Percentiles rank a stretch among this genome's conserved stretches.
Conservation (phyloP, 2,888 invertebrate genomes). For the Gibbula magus region DNA sequence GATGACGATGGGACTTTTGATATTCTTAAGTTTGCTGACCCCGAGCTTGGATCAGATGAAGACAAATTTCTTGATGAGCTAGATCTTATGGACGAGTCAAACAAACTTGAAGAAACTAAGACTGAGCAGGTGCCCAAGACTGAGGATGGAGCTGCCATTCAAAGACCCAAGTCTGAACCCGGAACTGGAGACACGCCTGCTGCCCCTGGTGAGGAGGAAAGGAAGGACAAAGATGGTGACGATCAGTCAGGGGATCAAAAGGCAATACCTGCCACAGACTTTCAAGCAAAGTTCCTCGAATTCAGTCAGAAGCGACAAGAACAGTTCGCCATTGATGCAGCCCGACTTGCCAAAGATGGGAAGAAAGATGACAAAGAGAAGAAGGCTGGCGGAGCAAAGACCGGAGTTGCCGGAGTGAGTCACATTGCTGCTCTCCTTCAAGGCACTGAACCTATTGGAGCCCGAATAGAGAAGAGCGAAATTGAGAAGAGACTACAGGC, state of each 20-base stretch:
- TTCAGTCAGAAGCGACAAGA: constrained; percentile 68
- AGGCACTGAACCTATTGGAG: constrained; percentile 42
- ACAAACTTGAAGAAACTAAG: constrained; percentile 33
- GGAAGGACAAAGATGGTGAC: constrained; percentile 78
- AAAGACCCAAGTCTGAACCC: constrained; percentile 35
- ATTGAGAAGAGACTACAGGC: constrained; percentile 34
- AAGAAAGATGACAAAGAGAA: constrained; percentile 40
- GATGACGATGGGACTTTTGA: constrained; percentile 85
- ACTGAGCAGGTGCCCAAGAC: constrained; percentile 24
- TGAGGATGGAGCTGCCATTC: constrained; percentile 33
- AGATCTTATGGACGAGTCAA: constrained; percentile 76
- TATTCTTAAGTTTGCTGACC: constrained; percentile 95
- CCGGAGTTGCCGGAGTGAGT: constrained; percentile 44
- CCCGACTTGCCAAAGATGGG: not conserved
- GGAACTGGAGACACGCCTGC: constrained; percentile 36
- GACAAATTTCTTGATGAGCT: constrained; percentile 89
- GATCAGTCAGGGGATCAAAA: constrained; percentile 71
- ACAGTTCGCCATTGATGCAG: constrained; percentile 20
- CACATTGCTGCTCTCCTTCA: constrained; percentile 64
- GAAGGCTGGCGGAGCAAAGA: constrained; percentile 35
- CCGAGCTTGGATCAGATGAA: constrained; percentile 88
- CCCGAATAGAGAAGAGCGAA: constrained; percentile 38
- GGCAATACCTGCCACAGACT: constrained; percentile 50
- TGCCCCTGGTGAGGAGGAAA: constrained; percentile 25
- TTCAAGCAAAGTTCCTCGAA: constrained; percentile 73